phyloP scores from a whole-genome alignment of 2,797 vertebrate genomes.

The Squalus acanthias region DNA sequence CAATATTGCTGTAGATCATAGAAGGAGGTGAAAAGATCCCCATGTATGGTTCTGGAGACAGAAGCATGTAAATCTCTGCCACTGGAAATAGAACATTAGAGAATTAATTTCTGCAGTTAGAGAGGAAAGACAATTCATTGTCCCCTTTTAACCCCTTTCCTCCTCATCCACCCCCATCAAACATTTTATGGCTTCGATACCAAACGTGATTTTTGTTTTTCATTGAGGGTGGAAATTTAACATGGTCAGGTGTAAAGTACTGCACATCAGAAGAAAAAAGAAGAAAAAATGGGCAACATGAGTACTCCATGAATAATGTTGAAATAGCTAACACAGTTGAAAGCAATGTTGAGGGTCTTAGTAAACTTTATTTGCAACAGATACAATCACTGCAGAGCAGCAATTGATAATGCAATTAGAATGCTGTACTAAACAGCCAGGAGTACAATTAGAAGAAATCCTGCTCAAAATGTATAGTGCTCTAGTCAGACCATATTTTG shows the following conservation, averaged over 20 bases:
- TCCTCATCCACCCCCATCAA: neutral
- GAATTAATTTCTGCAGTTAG: neutral
- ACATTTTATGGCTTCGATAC: neutral
- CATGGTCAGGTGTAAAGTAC: neutral
- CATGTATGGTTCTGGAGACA: neutral
- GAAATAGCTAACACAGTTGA: neutral
- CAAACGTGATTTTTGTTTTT: neutral
- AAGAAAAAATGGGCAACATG: neutral
- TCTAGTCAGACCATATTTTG: neutral
- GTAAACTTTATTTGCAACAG: neutral
- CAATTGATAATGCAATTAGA: neutral
- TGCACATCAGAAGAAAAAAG: neutral
- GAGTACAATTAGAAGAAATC: neutral
- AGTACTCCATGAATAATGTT: neutral
- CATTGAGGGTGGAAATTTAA: neutral
- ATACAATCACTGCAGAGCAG: neutral
- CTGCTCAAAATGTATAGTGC: neutral
- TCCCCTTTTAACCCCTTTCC: neutral
- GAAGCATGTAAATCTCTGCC: neutral
- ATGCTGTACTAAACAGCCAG: neutral
- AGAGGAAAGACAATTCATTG: neutral
- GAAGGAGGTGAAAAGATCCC: neutral
- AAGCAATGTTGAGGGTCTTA: neutral
- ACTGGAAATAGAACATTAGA: neutral
- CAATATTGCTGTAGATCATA: neutral